Conservation (phyloP, 2,888 invertebrate species). For the Escarpia spicata region DNA sequence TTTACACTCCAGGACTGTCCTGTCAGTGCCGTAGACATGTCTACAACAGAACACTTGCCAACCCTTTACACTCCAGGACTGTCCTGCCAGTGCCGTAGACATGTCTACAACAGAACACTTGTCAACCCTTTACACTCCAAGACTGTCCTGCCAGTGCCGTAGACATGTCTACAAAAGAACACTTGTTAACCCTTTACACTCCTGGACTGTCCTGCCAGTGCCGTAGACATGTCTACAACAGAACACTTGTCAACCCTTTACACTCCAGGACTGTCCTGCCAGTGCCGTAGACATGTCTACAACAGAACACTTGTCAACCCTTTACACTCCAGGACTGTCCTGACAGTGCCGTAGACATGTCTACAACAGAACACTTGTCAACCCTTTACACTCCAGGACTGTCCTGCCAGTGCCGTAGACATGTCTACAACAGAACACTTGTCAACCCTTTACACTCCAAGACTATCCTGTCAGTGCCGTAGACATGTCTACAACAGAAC, state of each 20-base stretch:
- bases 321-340: no score
- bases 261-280: no score
- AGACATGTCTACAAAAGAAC: not conserved
- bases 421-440: constrained; percentile 37
- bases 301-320: no score
- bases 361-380: constrained; percentile 41
- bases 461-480: not conserved
- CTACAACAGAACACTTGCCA: constrained; percentile 41
- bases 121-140: not conserved
- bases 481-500: not conserved
- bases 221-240: no score
- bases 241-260: no score
- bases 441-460: not conserved
- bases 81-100: constrained; percentile 48
- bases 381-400: constrained; percentile 44
- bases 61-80: constrained; percentile 44
- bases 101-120: constrained; percentile 37
- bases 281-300: no score
- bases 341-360: no score
- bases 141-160: not conserved
- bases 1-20: no score
- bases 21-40: no score
- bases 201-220: no score
- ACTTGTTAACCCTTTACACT: no score
- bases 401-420: constrained; percentile 48